Percentiles rank a stretch among this genome's conserved stretches.
phyloP scores from a whole-genome alignment of 2,113 vertebrate genomes.

The human (Homo sapiens) region GRCh38 chr2:46972001-46972500 shows the following conservation, averaged over 20 bases:
- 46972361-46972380: not conserved
- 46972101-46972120: not conserved
- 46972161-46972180: not conserved
- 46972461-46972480: not conserved
- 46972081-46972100: not conserved
- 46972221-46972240: slow-evolving; percentile 1
- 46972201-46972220: not conserved
- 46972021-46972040: not conserved
- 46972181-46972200: not conserved
- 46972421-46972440: not conserved
- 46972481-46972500: not conserved
- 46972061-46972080: not conserved
- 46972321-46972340: not conserved
- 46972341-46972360: not conserved
- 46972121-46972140: not conserved
- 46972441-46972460: not conserved
- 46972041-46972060: not conserved
- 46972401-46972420: not conserved
- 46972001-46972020: not conserved
- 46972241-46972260: not conserved
- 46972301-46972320: not conserved
- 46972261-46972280: not conserved
- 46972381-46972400: not conserved
- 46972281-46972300: not conserved
- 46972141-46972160: not conserved